A percentile compares a stretch with the other conserved stretches of the same genome.
Conservation (phyloP, 2,797 vertebrate genomes). For the Thamnophis elegans region DNA sequence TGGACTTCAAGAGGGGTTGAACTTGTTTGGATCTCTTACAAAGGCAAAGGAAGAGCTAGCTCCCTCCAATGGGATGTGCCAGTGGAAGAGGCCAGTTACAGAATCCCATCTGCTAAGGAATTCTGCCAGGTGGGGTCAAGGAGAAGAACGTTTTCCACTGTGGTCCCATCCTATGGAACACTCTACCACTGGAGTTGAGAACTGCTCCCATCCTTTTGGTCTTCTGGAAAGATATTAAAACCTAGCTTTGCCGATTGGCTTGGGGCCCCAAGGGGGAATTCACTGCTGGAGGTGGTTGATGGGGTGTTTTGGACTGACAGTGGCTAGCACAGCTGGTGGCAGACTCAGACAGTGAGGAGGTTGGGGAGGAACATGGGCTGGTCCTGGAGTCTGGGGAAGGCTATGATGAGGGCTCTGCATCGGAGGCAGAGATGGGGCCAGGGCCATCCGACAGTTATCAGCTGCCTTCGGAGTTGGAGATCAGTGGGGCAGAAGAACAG, state of each 20-base stretch:
- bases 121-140: background rate
- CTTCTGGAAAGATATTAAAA: background rate
- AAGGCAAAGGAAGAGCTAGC: background rate
- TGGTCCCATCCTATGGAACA: background rate
- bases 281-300: too few species aligned
- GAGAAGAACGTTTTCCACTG: background rate
- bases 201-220: background rate
- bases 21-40: background rate
- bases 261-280: background rate
- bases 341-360: too few species aligned
- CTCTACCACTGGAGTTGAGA: background rate
- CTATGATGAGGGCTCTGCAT: too few species aligned
- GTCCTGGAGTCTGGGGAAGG: too few species aligned
- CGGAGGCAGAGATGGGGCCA: too few species aligned
- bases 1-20: background rate
- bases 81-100: background rate
- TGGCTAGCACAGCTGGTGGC: too few species aligned
- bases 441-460: too few species aligned
- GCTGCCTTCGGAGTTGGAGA: too few species aligned
- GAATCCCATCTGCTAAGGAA: background rate
- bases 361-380: too few species aligned
- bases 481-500: too few species aligned
- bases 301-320: too few species aligned
- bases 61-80: background rate
- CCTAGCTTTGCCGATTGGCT: background rate